Base-by-base conservation (phyloP, 2,888 invertebrate species). In the Plusia festucae region DNA sequence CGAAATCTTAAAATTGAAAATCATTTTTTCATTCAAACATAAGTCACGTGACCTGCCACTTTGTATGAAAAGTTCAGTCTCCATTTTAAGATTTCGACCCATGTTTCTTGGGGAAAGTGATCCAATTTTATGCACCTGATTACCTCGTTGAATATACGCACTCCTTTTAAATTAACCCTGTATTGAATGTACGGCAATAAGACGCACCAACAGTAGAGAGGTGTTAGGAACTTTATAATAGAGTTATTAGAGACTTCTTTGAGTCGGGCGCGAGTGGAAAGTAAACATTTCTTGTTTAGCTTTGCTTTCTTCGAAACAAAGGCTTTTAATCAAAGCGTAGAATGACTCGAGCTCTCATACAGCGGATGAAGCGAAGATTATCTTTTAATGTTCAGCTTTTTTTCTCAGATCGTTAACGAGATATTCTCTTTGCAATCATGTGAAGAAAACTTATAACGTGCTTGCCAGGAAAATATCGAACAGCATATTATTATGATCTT, bases 201-300 rank as follows among this genome's bases (percentile, higher is more conserved):
- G 62, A 66, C 51, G 54, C 59, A 60, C 60, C 63, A 75, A 53
- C 65, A 62, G 52, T 53, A 52, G 69, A 80, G 80, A 70, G 56
- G 74, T 78, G 75, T 86, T 85, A 85, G 82, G 75, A 88, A 90
- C 82, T 90, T 86, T 51, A 75, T 88, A 89, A 89, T 86, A 82
- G 80, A 87, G 87, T 90, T 90, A 90, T 87, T 82, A 85, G 82
- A 81, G 75, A 84, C 81, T 85, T 84, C 74, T 72, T 67, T 73
- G 60, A 67, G 60, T 65, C 73, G 67, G 67, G 68, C 64, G 70
- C 64, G 76, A 81, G 73, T 73, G 79, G 79, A 79, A 88, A 88
- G 84, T 85, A 85, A 82, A 85, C 82, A 84, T 78, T 84, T 83
- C 82, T 82, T 76, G 63, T 75, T 75, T 65, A 68, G 70, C 70